Evolutionary conservation across 1,140 invertebrate species (phyloP).

Genomic region (Archivesica marissinica): DNA sequence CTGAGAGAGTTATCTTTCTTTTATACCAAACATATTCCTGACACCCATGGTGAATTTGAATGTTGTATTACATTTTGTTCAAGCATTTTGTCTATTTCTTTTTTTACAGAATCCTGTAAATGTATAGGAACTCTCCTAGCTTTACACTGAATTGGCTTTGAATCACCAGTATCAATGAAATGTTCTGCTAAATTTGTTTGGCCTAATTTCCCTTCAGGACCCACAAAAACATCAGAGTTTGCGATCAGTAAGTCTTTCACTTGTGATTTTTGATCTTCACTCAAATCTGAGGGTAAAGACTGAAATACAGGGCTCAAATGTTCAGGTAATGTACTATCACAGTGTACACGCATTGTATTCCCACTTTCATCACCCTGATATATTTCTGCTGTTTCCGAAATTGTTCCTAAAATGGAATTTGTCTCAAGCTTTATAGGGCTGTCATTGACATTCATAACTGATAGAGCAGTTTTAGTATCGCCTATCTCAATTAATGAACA

Average conservation of each 20-base stretch:
- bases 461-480: background rate
- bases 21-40: conserved; percentile 84
- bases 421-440: background rate
- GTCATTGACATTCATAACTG: conserved; percentile 39
- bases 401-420: background rate
- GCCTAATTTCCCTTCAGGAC: conserved; percentile 53
- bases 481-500: conserved; percentile 28
- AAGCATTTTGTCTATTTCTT: conserved; percentile 72
- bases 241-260: background rate
- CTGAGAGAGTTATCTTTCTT: conserved; percentile 84
- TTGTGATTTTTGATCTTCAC: background rate
- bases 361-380: background rate
- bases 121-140: conserved; percentile 33
- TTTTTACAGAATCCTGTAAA: conserved; percentile 22
- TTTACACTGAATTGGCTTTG: conserved; percentile 49
- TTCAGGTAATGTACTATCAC: conserved; percentile 28
- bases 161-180: conserved; percentile 59
- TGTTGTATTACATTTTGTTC: conserved; percentile 78
- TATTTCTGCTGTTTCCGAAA: background rate
- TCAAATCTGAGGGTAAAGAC: background rate
- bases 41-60: conserved; percentile 84
- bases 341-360: background rate
- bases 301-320: conserved; percentile 51
- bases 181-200: conserved; percentile 54
- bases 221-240: conserved; percentile 62